These are phyloP conservation scores for Parauchenoglanis ngamensis DNA, from an alignment of 2,797 vertebrate genomes.

Conservation along the genomic window DNA sequence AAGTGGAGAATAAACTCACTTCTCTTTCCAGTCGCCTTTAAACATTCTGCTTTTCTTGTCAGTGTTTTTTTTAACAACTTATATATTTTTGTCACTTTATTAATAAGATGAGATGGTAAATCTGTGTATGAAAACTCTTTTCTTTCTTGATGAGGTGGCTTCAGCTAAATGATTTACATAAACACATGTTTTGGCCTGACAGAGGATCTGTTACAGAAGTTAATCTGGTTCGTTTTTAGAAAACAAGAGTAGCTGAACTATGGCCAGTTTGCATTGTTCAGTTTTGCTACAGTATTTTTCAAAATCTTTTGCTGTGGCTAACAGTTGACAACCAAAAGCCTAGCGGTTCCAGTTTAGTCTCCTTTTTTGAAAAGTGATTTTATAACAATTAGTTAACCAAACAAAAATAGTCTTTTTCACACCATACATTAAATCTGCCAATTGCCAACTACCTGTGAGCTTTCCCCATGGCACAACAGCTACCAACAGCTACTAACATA, in stretches of 20 bases:
- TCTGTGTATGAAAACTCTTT: not conserved
- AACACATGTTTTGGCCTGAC: not conserved
- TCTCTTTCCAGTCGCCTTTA: not conserved
- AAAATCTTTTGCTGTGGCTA: not conserved
- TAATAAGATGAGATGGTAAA: no score
- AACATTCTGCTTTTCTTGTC: not conserved
- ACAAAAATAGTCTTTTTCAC: not conserved
- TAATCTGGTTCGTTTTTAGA: not conserved
- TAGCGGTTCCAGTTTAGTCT: not conserved
- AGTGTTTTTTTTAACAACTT: not conserved
- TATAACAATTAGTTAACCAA: not conserved
- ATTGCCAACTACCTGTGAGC: not conserved
- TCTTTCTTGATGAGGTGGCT: not conserved
- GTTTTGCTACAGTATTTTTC: not conserved
- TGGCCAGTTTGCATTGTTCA: not conserved
- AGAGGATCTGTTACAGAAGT: not conserved
- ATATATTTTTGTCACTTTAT: not conserved
- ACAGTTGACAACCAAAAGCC: not conserved
- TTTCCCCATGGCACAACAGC: not conserved
- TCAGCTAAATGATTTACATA: conserved; percentile 15
- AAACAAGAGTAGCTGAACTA: not conserved
- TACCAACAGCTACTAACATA: not conserved
- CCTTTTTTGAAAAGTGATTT: not conserved
- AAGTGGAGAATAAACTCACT: not conserved
- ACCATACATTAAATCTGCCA: not conserved